phyloP scores from a whole-genome alignment of 2,113 vertebrate species.

The Myxocyprinus asiaticus region DNA sequence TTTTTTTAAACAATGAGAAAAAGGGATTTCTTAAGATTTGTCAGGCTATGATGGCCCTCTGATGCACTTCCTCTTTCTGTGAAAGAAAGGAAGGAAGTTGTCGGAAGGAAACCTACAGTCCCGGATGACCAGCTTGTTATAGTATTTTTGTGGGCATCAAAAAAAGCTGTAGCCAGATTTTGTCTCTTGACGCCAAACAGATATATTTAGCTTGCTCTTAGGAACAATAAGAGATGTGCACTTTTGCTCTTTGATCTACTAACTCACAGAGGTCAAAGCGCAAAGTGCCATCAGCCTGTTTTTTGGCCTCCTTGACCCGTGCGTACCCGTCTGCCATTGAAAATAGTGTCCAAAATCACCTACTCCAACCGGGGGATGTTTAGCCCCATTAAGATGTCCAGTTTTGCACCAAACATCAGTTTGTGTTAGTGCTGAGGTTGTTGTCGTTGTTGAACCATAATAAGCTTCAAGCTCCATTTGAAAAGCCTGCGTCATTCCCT shows the following conservation, averaged over 20 bases:
- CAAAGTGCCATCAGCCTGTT: slow-evolving; percentile 9
- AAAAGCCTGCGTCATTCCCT: slow-evolving; percentile 54
- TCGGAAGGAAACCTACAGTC: slow-evolving; percentile 35
- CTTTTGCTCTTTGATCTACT: neutral
- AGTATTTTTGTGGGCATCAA: neutral
- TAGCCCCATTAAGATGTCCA: slow-evolving; percentile 40
- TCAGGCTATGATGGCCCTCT: neutral
- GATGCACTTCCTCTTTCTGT: slow-evolving; percentile 43
- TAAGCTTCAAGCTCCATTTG: slow-evolving; percentile 64
- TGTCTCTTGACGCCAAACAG: neutral
- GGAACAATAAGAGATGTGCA: neutral
- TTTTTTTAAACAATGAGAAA: neutral
- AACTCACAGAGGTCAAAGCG: slow-evolving; percentile 11
- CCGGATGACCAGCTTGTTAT: slow-evolving; percentile 14
- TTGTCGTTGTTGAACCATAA: slow-evolving; percentile 62
- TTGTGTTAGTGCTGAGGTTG: slow-evolving; percentile 54
- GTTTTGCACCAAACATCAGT: slow-evolving; percentile 39
- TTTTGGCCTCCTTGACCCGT: neutral
- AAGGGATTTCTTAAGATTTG: neutral
- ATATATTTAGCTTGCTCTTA: slow-evolving; percentile 19
- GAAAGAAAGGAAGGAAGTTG: slow-evolving; percentile 23
- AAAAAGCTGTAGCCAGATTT: neutral
- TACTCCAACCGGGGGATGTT: neutral
- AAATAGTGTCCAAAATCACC: slow-evolving; percentile 1
- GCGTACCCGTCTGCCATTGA: neutral